Evolutionary conservation across 2,113 vertebrate species (phyloP).

Genomic region (Fulmarus glacialis): DNA sequence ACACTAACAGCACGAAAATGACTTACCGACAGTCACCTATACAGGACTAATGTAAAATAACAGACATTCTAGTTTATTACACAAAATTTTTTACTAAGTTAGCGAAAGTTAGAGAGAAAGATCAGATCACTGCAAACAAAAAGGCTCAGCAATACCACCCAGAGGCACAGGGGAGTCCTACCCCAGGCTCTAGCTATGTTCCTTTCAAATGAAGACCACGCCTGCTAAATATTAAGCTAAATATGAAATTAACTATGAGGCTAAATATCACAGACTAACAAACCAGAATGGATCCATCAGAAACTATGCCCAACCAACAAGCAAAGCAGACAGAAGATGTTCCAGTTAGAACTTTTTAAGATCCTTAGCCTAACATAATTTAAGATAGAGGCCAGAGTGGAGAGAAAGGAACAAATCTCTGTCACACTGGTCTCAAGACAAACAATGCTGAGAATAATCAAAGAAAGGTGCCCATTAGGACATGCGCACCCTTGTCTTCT

Average conservation of each 20-base stretch:
- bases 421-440: neutral
- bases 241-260: neutral
- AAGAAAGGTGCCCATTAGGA: neutral
- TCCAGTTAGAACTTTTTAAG: neutral
- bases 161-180: too few relatives aligned
- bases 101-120: neutral
- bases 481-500: neutral
- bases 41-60: neutral
- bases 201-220: neutral
- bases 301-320: neutral
- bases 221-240: neutral
- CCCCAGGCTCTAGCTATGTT: too few relatives aligned
- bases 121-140: neutral
- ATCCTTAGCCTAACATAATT: neutral
- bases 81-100: neutral
- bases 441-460: neutral
- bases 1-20: neutral
- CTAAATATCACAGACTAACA: neutral
- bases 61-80: neutral
- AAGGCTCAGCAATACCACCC: neutral
- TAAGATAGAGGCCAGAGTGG: neutral
- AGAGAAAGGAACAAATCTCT: neutral
- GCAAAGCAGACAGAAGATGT: neutral
- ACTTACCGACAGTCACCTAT: neutral
- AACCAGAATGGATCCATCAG: neutral